Percentiles rank a stretch among this genome's conserved stretches.
phyloP scores from a whole-genome alignment of 1,140 invertebrate genomes.

The Pseudomyrmex gracilis region DNA sequence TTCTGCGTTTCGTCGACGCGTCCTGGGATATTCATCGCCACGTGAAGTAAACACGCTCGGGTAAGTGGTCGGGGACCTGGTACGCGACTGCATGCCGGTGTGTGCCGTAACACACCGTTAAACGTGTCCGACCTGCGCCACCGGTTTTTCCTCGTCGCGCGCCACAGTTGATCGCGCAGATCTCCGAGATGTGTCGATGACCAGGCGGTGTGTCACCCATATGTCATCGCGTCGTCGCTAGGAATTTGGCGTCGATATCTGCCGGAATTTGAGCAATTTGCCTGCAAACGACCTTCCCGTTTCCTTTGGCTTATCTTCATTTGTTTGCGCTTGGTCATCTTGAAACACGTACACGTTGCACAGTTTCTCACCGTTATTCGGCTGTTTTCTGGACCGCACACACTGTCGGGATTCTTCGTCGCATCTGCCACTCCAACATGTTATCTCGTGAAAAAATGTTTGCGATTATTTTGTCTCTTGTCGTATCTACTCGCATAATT shows the following conservation, averaged over 20 bases:
- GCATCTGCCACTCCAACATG: too few relatives aligned
- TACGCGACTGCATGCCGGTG: slow-evolving; percentile 31
- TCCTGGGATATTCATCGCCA: slow-evolving; percentile 7
- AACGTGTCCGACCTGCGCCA: slow-evolving; percentile 22
- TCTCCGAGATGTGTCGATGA: slow-evolving; percentile 66
- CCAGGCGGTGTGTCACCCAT: slow-evolving; percentile 59
- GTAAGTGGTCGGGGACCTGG: slow-evolving; percentile 34
- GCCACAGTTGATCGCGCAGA: not conserved
- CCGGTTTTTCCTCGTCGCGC: too few relatives aligned
- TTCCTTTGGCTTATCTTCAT: too few relatives aligned
- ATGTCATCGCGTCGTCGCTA: slow-evolving; percentile 55
- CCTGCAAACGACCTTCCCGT: too few relatives aligned
- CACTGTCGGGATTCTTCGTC: too few relatives aligned
- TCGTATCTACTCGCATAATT: too few relatives aligned
- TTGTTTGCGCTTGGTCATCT: too few relatives aligned
- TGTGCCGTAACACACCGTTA: slow-evolving; percentile 38
- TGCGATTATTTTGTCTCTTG: too few relatives aligned
- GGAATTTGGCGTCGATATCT: not conserved
- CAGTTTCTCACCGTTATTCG: slow-evolving; percentile 2
- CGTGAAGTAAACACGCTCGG: slow-evolving; percentile 37
- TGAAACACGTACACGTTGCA: not conserved
- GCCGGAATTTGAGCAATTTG: too few relatives aligned
- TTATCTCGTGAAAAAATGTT: too few relatives aligned
- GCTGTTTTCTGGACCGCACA: too few relatives aligned
- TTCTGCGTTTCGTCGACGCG: not conserved